Evolutionary conservation across 2,113 vertebrate genomes (phyloP).

Genomic region (Callochromis pleurospilus): DNA sequence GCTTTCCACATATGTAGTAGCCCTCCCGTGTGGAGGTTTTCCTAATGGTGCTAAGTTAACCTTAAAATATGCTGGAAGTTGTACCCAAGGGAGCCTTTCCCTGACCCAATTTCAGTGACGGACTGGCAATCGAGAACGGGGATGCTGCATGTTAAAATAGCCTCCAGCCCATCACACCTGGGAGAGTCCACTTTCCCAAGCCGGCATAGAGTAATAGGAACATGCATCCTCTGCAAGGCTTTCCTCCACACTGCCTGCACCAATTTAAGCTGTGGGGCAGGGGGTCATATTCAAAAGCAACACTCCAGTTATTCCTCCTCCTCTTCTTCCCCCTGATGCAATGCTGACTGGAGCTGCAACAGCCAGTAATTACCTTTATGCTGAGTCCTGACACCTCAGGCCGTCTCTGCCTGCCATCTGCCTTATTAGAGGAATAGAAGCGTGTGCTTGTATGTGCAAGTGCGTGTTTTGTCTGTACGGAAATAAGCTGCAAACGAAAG

Average conservation of each 20-base stretch:
- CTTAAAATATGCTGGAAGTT: slow-evolving; percentile 29
- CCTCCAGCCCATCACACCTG: slow-evolving; percentile 7
- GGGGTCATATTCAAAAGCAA: not conserved
- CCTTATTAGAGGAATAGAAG: slow-evolving; percentile 21
- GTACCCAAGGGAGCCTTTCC: not conserved
- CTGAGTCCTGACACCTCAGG: not conserved
- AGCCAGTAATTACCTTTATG: slow-evolving; percentile 1
- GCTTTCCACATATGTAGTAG: not conserved
- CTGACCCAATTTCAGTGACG: slow-evolving; percentile 23
- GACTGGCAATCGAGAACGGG: not conserved
- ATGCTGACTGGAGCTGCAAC: not conserved
- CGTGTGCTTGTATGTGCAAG: not conserved
- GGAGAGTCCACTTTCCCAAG: slow-evolving; percentile 1
- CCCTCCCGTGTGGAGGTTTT: slow-evolving; percentile 1
- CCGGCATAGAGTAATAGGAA: not conserved
- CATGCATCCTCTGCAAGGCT: not conserved
- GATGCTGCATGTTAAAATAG: slow-evolving; percentile 26
- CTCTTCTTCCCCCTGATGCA: not conserved
- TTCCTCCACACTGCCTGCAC: not conserved
- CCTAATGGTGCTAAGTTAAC: slow-evolving; percentile 58
- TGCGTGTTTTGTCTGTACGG: not conserved
- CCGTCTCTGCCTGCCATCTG: not conserved
- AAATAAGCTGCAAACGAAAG: slow-evolving; percentile 1
- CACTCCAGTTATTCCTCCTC: not conserved
- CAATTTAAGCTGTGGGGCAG: not conserved